Conservation (phyloP, 2,113 vertebrate genomes). For the Carettochelys insculpta region DNA sequence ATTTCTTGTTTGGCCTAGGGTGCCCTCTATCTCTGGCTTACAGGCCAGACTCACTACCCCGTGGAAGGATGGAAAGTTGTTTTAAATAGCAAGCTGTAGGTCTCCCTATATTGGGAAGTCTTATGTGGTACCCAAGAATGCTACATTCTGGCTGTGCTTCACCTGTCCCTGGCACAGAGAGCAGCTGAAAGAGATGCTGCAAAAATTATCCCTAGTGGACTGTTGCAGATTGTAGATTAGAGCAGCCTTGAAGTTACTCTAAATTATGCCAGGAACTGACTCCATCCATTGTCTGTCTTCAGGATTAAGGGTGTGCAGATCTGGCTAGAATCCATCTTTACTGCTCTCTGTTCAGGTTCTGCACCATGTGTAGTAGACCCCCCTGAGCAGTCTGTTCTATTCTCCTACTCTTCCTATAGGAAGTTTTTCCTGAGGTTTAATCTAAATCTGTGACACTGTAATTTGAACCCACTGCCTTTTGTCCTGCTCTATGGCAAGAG, state of each 20-base stretch:
- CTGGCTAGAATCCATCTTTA: neutral
- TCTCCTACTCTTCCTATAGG: no score
- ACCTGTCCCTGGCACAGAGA: accelerated
- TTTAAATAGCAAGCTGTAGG: neutral
- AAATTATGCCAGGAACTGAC: neutral
- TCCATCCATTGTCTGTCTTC: neutral
- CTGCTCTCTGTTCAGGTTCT: neutral
- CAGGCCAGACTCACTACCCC: neutral
- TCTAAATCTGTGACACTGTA: no score
- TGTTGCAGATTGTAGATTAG: neutral
- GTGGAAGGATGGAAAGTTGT: neutral
- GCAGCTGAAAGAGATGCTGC: neutral
- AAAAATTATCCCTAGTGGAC: neutral
- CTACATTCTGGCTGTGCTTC: neutral
- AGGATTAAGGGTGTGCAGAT: neutral
- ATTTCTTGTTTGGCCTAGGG: neutral
- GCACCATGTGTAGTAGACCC: neutral
- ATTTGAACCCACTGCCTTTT: no score
- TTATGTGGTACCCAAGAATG: accelerated
- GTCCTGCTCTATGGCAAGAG: no score
- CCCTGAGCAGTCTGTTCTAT: no score
- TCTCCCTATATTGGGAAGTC: neutral
- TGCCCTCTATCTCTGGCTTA: neutral
- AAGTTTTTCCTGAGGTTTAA: no score
- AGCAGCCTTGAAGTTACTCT: neutral